These are phyloP conservation scores for Eucriotettix oculatus DNA, from an alignment of 2,888 invertebrate species.

Conservation along the genomic window DNA sequence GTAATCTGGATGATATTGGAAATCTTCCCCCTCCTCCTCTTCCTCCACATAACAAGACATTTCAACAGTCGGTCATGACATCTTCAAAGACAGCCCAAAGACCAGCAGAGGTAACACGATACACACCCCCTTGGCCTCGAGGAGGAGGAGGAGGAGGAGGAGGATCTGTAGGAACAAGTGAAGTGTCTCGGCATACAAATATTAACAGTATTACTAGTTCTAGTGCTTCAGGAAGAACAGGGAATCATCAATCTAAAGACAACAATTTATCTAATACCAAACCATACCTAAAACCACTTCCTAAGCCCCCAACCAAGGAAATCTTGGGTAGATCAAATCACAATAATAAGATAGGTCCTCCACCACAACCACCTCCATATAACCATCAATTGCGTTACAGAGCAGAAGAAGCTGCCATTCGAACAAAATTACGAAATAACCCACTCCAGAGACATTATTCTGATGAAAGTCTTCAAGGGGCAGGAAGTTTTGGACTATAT, in stretches of 20 bases:
- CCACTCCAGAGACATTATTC: slow-evolving; percentile 43
- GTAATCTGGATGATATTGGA: background rate
- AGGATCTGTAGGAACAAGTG: background rate
- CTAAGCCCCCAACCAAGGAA: slow-evolving; percentile 34
- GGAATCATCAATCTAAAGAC: slow-evolving; percentile 5
- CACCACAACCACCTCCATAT: slow-evolving; percentile 12
- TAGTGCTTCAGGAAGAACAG: background rate
- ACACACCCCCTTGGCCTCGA: slow-evolving; percentile 47
- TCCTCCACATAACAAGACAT: slow-evolving; percentile 31
- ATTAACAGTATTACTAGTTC: background rate
- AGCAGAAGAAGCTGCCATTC: slow-evolving; percentile 15
- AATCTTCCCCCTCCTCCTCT: slow-evolving; percentile 37
- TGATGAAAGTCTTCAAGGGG: slow-evolving; percentile 45
- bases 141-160: slow-evolving; percentile 14
- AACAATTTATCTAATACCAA: slow-evolving; percentile 15
- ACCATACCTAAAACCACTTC: slow-evolving; percentile 39
- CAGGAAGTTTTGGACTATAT: slow-evolving; percentile 14
- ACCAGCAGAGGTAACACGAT: slow-evolving; percentile 16
- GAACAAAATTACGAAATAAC: slow-evolving; percentile 12
- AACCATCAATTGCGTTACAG: slow-evolving; percentile 12
- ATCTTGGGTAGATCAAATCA: slow-evolving; percentile 19
- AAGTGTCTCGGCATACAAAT: slow-evolving; percentile 4
- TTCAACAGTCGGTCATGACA: slow-evolving; percentile 13
- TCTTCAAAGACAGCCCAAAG: slow-evolving; percentile 1
- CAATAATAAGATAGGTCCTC: slow-evolving; percentile 6